Percentiles rank a stretch among this genome's conserved stretches.
These are phyloP conservation scores for Thinocorus orbignyianus DNA, from an alignment of 2,113 vertebrate species.

Conservation along the genomic window DNA sequence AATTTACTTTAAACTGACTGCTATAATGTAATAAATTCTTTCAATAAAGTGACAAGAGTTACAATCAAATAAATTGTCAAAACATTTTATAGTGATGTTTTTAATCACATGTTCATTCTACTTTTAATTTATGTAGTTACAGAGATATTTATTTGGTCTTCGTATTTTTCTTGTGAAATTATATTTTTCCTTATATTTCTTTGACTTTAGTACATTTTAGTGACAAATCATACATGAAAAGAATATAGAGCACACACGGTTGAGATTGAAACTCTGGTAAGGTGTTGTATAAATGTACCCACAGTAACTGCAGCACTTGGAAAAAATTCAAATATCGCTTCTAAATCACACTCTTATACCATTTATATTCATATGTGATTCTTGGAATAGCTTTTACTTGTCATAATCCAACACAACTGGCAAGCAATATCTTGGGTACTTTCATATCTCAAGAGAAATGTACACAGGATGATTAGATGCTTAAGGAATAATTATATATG, in stretches of 20 bases:
- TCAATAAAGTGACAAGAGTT: constrained; percentile 2
- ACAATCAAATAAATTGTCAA: neutral
- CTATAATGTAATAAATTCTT: neutral
- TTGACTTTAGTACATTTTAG: neutral
- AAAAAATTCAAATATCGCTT: constrained; percentile 52
- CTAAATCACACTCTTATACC: constrained; percentile 51
- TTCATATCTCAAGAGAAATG: neutral
- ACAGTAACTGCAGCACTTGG: constrained; percentile 32
- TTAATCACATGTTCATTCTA: neutral
- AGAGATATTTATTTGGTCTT: neutral
- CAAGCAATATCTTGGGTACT: neutral
- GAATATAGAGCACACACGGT: neutral
- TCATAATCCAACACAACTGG: neutral
- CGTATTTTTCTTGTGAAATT: neutral
- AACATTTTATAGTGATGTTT: neutral
- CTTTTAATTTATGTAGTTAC: neutral
- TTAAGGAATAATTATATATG: neutral
- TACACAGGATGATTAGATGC: neutral
- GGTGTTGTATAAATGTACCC: constrained; percentile 61
- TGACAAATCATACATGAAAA: neutral
- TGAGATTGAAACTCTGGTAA: constrained; percentile 62
- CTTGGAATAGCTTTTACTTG: neutral
- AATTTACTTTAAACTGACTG: neutral
- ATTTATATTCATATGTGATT: constrained; percentile 44
- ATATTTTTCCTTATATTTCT: neutral